Conservation (phyloP, 2,113 vertebrate species). For the Catharus fuscescens region DNA sequence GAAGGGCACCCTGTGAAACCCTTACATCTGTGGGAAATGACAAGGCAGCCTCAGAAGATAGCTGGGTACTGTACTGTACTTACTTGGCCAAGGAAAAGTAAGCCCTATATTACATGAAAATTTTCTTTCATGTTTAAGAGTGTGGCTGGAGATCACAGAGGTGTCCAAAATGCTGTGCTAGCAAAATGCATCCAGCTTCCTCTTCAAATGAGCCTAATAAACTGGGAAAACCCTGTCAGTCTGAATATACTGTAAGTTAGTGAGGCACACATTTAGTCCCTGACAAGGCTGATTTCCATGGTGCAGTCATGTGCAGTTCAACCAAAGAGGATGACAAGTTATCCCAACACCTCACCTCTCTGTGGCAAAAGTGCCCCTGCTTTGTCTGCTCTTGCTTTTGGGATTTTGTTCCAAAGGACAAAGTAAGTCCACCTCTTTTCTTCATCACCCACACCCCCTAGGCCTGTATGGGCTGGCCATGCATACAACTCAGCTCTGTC, state of each 20-base stretch:
- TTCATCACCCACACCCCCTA: not conserved
- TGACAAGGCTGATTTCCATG: not conserved
- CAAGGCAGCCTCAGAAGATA: not conserved
- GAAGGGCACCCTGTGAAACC: not conserved
- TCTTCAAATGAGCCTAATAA: conserved; percentile 37
- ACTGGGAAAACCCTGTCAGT: conserved; percentile 38
- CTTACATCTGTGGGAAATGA: not conserved
- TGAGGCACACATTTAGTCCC: not conserved
- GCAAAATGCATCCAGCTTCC: conserved; percentile 29
- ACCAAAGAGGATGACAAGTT: not conserved
- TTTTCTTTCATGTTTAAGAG: not conserved
- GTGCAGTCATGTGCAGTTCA: not conserved
- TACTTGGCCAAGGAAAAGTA: not conserved
- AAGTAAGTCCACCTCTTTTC: not conserved
- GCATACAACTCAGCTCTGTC: rapidly evolving
- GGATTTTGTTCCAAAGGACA: not conserved
- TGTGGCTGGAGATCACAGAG: not conserved
- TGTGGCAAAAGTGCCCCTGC: not conserved
- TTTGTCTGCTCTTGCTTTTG: not conserved
- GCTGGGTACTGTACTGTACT: not conserved
- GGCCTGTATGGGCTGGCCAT: rapidly evolving
- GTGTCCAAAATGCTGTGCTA: not conserved
- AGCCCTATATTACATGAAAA: not conserved
- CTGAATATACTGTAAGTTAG: not conserved
- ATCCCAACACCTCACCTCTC: not conserved